Evolutionary conservation across 2,888 invertebrate species (phyloP), one percentile per base, ranked within the genome.

Genomic region (Cremastobaeus sp.): DNA sequence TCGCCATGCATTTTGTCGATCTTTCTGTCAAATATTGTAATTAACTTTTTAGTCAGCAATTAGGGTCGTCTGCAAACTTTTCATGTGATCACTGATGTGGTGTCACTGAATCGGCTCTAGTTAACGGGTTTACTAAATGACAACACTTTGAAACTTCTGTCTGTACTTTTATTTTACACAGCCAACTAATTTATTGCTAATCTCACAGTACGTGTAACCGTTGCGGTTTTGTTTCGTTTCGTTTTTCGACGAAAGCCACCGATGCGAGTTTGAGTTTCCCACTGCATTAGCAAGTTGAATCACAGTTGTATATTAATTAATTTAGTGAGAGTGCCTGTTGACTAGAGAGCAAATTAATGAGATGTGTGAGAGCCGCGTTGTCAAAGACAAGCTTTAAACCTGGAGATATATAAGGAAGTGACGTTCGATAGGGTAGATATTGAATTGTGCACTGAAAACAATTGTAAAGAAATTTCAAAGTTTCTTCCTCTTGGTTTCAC

Each of bases 291-390:
- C 3, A 25, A n/a, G 1, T 41, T 18, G n/a, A 41, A 2, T 43
- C n/a, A 30, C 5, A 30, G 18, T 15, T 28, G 43, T 45, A 28
- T 8, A 45, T 28, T 43, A 11, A 45, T 34, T 34, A 12, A 20
- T 34, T 64, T 52, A 28, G 64, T 50, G 15, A 43, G 64, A 64
- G 64, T 64, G 54, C 64, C 64, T 54, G 64, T 52, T 64, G 35
- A 54, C 20, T 54, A 64, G 64, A 64, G 50, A 52, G 35, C 35
- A 57, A 52, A 35, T 35, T 25, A 30, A 54, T 35, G 41, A 43
- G 18, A 6, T 9, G 37, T 25, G 30, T 54, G 30, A 45, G 30
- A 6, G 41, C 45, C 54, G 34, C 12, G 2, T 14, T 30, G 39
- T 39, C 37, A 8, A 54, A 28, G 25, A 39, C 6, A 52, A 54